Conservation (phyloP, 1,140 invertebrate species). For the Pantala flavescens region DNA sequence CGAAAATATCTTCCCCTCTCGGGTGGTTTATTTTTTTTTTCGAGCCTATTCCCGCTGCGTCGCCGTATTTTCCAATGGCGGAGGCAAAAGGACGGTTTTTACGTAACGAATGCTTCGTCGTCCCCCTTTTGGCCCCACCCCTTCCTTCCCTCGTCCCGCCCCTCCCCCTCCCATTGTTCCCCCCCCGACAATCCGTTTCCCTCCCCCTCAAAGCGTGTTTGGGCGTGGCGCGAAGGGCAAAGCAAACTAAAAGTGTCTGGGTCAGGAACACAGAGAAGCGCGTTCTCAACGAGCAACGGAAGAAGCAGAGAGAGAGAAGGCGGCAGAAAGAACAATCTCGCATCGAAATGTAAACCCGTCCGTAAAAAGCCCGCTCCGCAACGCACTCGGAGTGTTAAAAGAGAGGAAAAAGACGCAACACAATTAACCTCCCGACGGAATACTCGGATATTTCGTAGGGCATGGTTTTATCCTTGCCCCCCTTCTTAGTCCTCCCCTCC, state of each 20-base stretch:
- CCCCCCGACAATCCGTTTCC: background rate
- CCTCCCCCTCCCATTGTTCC: background rate
- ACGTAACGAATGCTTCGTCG: background rate
- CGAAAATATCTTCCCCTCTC: too few species aligned
- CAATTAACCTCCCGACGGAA: constrained; percentile 7
- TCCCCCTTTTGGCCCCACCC: background rate
- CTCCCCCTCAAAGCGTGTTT: background rate
- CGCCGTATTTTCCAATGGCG: constrained; percentile 7
- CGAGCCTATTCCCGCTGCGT: background rate
- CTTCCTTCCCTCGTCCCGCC: background rate
- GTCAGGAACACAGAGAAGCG: background rate
- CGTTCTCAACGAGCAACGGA: background rate
- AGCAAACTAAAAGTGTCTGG: constrained; percentile 5
- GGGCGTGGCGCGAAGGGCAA: background rate
- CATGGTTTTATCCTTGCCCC: constrained; percentile 7
- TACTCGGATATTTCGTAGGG: constrained; percentile 5
- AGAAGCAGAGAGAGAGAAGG: background rate
- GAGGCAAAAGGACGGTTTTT: background rate
- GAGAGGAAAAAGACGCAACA: background rate
- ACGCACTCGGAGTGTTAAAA: background rate
- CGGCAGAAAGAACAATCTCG: background rate
- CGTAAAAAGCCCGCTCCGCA: background rate
- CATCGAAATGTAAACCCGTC: constrained; percentile 5
- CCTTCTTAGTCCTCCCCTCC: background rate
- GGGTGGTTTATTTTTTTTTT: background rate